A percentile compares a stretch with the other conserved stretches of the same genome.
These are phyloP conservation scores for Orycteropus afer DNA, from an alignment of 2,113 vertebrate species.

Conservation along the genomic window DNA sequence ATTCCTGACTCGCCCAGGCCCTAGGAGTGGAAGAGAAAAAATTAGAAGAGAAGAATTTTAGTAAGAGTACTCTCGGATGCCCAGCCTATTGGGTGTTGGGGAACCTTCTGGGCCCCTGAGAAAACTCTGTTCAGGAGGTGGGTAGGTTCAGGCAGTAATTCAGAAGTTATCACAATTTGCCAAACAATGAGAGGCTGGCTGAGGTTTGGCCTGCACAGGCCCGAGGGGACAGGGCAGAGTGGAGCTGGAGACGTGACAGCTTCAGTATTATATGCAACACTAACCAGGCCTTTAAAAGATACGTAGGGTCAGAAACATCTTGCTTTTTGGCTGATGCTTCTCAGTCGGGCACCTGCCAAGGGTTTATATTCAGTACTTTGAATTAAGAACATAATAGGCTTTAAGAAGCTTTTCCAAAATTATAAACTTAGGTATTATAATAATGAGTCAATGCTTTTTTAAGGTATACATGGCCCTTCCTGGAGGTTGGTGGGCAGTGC, in stretches of 20 bases:
- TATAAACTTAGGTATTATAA: neutral
- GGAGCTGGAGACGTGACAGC: neutral
- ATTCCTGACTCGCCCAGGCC: conserved; percentile 89
- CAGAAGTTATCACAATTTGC: neutral
- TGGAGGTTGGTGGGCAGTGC: neutral
- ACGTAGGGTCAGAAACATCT: neutral
- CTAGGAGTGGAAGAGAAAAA: conserved; percentile 77
- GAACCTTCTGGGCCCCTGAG: neutral
- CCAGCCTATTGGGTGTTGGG: too few species aligned
- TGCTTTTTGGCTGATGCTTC: neutral
- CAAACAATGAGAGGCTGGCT: neutral
- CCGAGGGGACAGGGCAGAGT: neutral
- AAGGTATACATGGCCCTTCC: neutral
- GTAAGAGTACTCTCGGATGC: neutral
- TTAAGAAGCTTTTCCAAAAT: conserved; percentile 3
- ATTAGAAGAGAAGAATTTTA: neutral
- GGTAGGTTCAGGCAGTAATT: neutral
- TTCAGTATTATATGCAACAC: neutral
- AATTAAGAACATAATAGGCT: neutral
- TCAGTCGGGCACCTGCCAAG: neutral
- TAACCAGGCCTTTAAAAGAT: neutral
- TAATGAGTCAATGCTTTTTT: neutral
- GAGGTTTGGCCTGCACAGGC: neutral
- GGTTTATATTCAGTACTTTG: neutral
- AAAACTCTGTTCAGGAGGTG: neutral